Evolutionary conservation across 2,113 vertebrate species (phyloP).

Genomic region (Thryonomys swinderianus): DNA sequence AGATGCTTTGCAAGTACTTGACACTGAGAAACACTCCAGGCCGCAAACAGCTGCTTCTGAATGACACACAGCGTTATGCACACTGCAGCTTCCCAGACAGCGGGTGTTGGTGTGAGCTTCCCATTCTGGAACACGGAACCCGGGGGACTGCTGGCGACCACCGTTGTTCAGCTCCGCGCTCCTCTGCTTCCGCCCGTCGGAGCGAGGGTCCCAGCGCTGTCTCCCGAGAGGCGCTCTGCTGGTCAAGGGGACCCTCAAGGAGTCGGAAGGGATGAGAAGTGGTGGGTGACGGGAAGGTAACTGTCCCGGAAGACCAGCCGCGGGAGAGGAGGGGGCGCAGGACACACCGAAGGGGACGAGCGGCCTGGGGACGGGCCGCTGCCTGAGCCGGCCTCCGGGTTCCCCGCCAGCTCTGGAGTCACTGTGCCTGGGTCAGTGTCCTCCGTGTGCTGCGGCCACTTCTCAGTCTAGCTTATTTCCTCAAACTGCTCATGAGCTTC

Average conservation of each 20-base stretch:
- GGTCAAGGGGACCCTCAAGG: background rate
- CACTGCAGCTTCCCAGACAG: background rate
- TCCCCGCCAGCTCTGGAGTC: background rate
- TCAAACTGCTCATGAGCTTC: background rate
- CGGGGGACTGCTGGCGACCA: background rate
- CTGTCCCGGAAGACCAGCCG: background rate
- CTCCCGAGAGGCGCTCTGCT: background rate
- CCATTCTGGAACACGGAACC: background rate
- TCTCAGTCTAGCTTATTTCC: background rate
- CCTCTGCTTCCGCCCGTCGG: background rate
- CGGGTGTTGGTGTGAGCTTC: conserved; percentile 9
- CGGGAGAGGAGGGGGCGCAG: background rate
- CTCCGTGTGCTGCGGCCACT: background rate
- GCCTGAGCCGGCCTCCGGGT: background rate
- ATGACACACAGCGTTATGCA: background rate
- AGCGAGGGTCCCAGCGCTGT: conserved; percentile 9
- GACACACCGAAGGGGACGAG: background rate
- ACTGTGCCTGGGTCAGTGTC: background rate
- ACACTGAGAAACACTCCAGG: background rate
- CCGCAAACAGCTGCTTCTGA: conserved; percentile 33
- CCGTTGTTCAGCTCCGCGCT: background rate
- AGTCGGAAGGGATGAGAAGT: background rate
- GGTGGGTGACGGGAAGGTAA: conserved; percentile 11
- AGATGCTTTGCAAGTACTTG: background rate
- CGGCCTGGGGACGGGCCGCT: background rate